Evolutionary conservation across 2,113 vertebrate genomes (phyloP).

Genomic region (Cebidichthys violaceus): DNA sequence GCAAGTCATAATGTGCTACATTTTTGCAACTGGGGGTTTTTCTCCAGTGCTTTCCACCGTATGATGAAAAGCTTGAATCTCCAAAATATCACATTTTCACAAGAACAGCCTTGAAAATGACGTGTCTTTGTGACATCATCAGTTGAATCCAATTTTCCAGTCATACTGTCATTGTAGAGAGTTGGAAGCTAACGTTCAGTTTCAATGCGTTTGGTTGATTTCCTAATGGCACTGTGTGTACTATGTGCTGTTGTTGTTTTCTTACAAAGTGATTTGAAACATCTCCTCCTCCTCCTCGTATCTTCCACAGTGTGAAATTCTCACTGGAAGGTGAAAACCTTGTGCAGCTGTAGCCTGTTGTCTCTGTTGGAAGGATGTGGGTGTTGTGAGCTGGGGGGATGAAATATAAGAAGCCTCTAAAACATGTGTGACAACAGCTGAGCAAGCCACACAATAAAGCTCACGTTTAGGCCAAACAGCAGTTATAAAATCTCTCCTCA

Average conservation of each 20-base stretch:
- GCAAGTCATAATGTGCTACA: constrained; percentile 28
- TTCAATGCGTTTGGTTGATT: not conserved
- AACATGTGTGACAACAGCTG: constrained; percentile 69
- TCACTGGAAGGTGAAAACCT: not conserved
- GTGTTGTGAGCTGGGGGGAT: constrained; percentile 26
- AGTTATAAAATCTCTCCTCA: not conserved
- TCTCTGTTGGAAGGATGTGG: constrained; percentile 24
- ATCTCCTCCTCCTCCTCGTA: not conserved
- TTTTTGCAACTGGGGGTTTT: not conserved
- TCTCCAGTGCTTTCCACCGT: not conserved
- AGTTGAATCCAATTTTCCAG: not conserved
- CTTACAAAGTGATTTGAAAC: not conserved
- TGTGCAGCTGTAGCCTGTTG: not conserved
- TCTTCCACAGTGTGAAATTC: not conserved
- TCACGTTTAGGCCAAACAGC: constrained; percentile 34
- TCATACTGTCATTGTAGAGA: not conserved
- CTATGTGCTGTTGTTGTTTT: not conserved
- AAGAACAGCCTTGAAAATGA: not conserved
- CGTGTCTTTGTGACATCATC: not conserved
- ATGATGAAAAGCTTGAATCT: not conserved
- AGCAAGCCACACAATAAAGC: constrained; percentile 27
- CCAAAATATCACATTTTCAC: not conserved
- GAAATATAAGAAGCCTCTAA: constrained; percentile 38
- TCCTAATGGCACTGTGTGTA: not conserved
- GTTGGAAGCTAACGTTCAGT: not conserved